These are phyloP conservation scores for Rhizoglyphus robini DNA, from an alignment of 1,140 invertebrate genomes.

Conservation along the genomic window DNA sequence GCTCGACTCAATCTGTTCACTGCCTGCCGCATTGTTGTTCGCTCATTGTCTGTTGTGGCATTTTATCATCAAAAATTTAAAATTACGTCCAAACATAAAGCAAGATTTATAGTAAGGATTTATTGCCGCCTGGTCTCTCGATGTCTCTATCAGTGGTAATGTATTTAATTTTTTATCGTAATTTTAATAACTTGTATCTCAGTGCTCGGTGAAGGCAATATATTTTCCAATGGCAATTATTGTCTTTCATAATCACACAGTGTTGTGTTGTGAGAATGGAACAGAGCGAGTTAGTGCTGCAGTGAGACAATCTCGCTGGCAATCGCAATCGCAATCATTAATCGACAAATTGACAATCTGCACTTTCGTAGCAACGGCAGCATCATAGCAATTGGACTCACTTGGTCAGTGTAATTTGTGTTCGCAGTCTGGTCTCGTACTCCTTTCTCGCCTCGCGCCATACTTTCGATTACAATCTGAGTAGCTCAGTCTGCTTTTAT, in stretches of 20 bases:
- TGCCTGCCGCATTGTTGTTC: too few relatives aligned
- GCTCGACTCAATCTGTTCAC: too few relatives aligned
- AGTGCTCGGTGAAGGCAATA: background rate
- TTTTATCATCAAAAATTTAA: conserved; percentile 11
- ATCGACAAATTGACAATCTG: conserved; percentile 10
- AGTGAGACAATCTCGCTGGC: background rate
- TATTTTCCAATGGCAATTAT: background rate
- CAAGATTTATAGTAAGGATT: background rate
- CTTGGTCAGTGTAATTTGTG: too few relatives aligned
- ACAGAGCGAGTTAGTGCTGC: too few relatives aligned
- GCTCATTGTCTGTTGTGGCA: conserved; percentile 2
- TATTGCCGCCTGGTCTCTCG: background rate
- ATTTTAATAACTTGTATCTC: conserved; percentile 7
- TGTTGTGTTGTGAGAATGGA: too few relatives aligned
- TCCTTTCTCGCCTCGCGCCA: too few relatives aligned
- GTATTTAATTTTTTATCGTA: conserved; percentile 10
- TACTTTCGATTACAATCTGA: too few relatives aligned
- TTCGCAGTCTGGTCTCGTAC: too few relatives aligned
- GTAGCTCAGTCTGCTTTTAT: too few relatives aligned
- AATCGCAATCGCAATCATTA: conserved; percentile 9
- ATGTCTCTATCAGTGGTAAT: background rate
- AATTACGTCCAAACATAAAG: background rate
- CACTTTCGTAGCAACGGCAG: background rate
- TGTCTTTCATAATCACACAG: too few relatives aligned
- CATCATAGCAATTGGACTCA: too few relatives aligned